Evolutionary conservation across 2,888 invertebrate species (phyloP).

Genomic region (Chrysopilus asiliformis): DNA sequence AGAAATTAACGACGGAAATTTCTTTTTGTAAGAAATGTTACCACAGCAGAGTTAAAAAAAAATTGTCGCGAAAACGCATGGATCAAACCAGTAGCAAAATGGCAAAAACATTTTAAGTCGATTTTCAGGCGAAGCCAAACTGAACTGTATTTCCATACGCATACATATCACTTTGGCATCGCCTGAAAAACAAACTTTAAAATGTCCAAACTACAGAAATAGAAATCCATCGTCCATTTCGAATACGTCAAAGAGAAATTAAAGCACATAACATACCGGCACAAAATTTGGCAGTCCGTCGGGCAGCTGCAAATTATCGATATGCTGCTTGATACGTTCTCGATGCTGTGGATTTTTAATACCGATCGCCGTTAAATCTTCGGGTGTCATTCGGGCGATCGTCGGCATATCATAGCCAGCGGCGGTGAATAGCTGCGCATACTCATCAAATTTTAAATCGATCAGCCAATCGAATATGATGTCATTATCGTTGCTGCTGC

Average conservation of each 20-base stretch:
- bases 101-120: no score
- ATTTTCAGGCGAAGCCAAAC: no score
- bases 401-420: slow-evolving; percentile 98
- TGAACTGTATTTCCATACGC: no score
- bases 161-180: no score
- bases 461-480: slow-evolving; percentile 90
- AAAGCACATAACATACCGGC: slow-evolving; percentile 48
- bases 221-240: no score
- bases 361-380: slow-evolving; percentile 76
- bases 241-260: neutral
- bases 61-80: no score
- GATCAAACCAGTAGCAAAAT: no score
- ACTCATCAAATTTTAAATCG: slow-evolving; percentile 87
- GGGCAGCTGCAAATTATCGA: slow-evolving; percentile 83
- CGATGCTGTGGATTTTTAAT: slow-evolving; percentile 96
- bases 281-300: slow-evolving; percentile 92
- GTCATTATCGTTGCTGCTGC: slow-evolving; percentile 81
- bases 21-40: no score
- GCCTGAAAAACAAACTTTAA: no score
- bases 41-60: no score
- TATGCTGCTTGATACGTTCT: slow-evolving; percentile 90
- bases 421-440: slow-evolving; percentile 80
- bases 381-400: slow-evolving; percentile 97
- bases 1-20: no score
- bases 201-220: no score